These are phyloP conservation scores for Troides aeacus DNA, from an alignment of 2,888 invertebrate species.

Conservation along the genomic window DNA sequence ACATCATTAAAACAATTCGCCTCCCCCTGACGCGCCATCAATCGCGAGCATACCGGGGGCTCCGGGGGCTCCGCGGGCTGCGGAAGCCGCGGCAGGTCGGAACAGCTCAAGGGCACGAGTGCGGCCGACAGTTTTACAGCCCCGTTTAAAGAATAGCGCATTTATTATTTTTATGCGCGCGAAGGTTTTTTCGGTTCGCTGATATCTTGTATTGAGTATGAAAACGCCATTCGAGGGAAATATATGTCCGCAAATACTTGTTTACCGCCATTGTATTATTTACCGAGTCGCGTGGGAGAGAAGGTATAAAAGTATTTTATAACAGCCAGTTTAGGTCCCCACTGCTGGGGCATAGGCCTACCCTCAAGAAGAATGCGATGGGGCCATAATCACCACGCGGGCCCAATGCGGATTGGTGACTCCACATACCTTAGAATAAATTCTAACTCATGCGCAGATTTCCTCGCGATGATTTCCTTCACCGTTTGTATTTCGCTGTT, in stretches of 20 bases:
- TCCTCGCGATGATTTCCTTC: too few species aligned
- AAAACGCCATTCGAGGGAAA: constrained; percentile 22
- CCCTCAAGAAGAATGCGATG: too few species aligned
- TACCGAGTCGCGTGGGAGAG: too few species aligned
- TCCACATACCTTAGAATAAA: too few species aligned
- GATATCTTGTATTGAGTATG: constrained; percentile 58
- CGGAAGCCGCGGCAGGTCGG: constrained; percentile 41
- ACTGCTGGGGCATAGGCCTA: too few species aligned
- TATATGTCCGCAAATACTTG: constrained; percentile 19
- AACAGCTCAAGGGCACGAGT: constrained; percentile 59
- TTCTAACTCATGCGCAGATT: too few species aligned
- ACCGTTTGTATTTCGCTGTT: too few species aligned
- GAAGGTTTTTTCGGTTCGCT: constrained; percentile 55
- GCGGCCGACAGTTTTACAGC: constrained; percentile 74
- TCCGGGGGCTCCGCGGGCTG: constrained; percentile 29
- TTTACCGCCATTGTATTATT: constrained; percentile 8
- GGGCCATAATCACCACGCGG: too few species aligned
- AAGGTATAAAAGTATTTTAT: too few species aligned
- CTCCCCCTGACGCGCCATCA: constrained; percentile 45
- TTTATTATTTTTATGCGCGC: constrained; percentile 76
- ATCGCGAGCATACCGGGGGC: constrained; percentile 46
- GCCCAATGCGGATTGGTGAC: too few species aligned
- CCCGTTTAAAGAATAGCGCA: constrained; percentile 72
- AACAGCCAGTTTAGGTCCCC: too few species aligned
- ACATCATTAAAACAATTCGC: constrained; percentile 41